phyloP scores from a whole-genome alignment of 2,113 vertebrate species.

The Sarotherodon lohbergeri region DNA sequence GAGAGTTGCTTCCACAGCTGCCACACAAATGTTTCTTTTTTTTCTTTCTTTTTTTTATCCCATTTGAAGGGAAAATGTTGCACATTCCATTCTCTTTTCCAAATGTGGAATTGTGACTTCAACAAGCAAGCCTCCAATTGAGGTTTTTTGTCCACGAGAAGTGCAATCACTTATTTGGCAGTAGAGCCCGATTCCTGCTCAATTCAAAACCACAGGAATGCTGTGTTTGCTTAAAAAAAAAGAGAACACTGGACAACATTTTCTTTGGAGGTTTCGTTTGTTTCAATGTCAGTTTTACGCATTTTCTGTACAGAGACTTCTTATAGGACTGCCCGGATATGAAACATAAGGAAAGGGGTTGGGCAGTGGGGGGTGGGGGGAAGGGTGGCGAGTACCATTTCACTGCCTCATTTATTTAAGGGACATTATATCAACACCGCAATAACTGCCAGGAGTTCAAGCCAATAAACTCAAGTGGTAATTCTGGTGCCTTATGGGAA shows the following conservation, averaged over 20 bases:
- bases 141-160: constrained; percentile 59
- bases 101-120: constrained; percentile 56
- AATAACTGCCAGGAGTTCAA: background rate
- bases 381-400: background rate
- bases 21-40: constrained; percentile 5
- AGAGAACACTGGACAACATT: constrained; percentile 23
- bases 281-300: background rate
- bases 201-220: constrained; percentile 58
- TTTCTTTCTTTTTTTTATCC: background rate
- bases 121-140: constrained; percentile 60
- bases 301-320: background rate
- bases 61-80: constrained; percentile 7
- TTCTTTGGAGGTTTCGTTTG: background rate
- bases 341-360: background rate
- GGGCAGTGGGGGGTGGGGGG: background rate
- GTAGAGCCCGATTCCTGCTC: constrained; percentile 26
- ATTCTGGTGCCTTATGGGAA: background rate
- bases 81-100: constrained; percentile 22
- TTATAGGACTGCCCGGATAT: background rate
- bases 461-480: background rate
- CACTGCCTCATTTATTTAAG: background rate
- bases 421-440: background rate
- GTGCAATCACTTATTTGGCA: constrained; percentile 46
- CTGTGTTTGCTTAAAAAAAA: constrained; percentile 33
- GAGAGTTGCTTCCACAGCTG: constrained; percentile 27